phyloP scores from a whole-genome alignment of 1,140 invertebrate species.

The Sycophila sp. region DNA sequence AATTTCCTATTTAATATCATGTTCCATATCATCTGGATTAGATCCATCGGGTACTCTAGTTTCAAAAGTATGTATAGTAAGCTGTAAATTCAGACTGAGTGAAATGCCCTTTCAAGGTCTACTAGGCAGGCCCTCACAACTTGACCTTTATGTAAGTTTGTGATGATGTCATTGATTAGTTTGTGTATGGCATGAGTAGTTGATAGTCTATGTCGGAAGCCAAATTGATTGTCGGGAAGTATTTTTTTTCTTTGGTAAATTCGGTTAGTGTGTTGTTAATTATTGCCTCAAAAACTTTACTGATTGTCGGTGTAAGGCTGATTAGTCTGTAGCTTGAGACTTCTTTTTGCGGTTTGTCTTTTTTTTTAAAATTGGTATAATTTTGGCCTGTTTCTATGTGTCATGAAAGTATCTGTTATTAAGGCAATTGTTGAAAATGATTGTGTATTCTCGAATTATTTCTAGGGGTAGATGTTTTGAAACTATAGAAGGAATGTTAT shows the following conservation, averaged over 20 bases:
- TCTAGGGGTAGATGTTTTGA: slow-evolving; percentile 28
- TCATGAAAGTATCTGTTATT: slow-evolving; percentile 36
- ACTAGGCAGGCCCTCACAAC: slow-evolving; percentile 44
- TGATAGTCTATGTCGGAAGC: slow-evolving; percentile 30
- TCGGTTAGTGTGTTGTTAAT: slow-evolving; percentile 13
- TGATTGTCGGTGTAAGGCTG: slow-evolving; percentile 35
- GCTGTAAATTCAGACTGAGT: slow-evolving; percentile 43
- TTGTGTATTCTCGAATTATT: neutral
- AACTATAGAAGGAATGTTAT: slow-evolving; percentile 34
- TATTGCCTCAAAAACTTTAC: slow-evolving; percentile 47
- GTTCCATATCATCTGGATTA: neutral
- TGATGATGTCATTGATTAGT: slow-evolving; percentile 24
- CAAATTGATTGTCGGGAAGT: slow-evolving; percentile 40
- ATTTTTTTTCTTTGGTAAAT: slow-evolving; percentile 38
- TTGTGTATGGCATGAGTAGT: slow-evolving; percentile 36
- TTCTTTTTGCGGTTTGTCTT: slow-evolving; percentile 31
- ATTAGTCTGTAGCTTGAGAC: slow-evolving; percentile 45
- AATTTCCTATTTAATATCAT: no score
- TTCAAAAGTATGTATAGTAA: slow-evolving; percentile 42
- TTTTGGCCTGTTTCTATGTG: slow-evolving; percentile 41
- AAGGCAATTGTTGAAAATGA: slow-evolving; percentile 34
- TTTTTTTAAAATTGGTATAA: slow-evolving; percentile 42
- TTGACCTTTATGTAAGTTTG: slow-evolving; percentile 37
- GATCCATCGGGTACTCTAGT: slow-evolving; percentile 21
- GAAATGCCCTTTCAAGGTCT: slow-evolving; percentile 51